A percentile compares a stretch with the other conserved stretches of the same genome.
Conservation (phyloP, 2,797 vertebrate species). For the Labroides dimidiatus region DNA sequence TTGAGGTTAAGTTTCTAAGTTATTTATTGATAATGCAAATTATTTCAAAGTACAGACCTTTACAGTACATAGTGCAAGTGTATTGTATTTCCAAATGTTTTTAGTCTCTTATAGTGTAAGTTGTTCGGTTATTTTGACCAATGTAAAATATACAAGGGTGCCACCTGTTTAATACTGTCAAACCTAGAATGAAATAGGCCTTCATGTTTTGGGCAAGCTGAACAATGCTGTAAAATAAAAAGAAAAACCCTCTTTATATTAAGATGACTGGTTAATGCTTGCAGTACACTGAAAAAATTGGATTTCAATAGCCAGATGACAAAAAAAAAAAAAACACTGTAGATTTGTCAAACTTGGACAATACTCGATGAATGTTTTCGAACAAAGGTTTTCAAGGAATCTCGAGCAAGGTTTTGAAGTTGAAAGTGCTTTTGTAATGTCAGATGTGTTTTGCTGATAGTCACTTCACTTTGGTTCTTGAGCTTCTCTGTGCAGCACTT, state of each 20-base stretch:
- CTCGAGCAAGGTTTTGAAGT: no score
- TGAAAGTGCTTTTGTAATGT: not conserved
- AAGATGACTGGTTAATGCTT: constrained; percentile 73
- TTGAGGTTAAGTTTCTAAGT: constrained; percentile 85
- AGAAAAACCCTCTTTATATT: constrained; percentile 91
- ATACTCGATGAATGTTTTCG: no score
- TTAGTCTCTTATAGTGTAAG: constrained; percentile 82
- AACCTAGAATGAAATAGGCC: constrained; percentile 76
- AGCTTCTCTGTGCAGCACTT: not conserved
- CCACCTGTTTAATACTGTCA: constrained; percentile 82
- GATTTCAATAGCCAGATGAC: not conserved
- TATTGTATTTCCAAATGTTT: constrained; percentile 87
- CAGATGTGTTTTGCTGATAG: not conserved
- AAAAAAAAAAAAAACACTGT: not conserved
- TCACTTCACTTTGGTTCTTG: not conserved
- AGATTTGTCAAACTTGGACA: not conserved
- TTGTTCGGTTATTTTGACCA: constrained; percentile 79
- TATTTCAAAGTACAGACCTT: constrained; percentile 76
- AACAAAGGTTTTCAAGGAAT: no score
- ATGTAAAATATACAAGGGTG: constrained; percentile 76
- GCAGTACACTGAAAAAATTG: constrained; percentile 17
- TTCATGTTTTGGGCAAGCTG: constrained; percentile 88
- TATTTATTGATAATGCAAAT: constrained; percentile 85
- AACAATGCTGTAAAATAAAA: constrained; percentile 95
- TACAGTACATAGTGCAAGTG: constrained; percentile 80